A percentile compares a stretch with the other conserved stretches of the same genome.
Conservation (phyloP, 2,113 vertebrate species). For the Uria lomvia region DNA sequence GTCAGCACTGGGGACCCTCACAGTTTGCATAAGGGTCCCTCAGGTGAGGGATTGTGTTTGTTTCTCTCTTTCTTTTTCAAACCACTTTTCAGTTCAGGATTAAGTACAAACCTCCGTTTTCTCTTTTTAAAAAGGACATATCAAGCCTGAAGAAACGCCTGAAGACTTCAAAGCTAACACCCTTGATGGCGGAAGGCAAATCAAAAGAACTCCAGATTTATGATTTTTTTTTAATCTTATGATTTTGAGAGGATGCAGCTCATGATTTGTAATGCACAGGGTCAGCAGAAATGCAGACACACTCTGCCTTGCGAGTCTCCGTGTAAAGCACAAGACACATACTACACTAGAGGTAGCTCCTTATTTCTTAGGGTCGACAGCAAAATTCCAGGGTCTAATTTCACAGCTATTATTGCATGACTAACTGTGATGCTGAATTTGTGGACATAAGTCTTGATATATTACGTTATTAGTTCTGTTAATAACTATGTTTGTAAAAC, state of each 20-base stretch:
- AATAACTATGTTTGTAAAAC: not conserved
- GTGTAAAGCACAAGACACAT: not conserved
- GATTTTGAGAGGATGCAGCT: not conserved
- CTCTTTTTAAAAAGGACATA: not conserved
- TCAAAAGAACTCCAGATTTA: slow-evolving; percentile 7
- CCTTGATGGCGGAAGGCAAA: not conserved
- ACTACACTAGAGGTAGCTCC: not conserved
- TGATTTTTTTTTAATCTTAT: not conserved
- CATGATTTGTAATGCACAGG: not conserved
- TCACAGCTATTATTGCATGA: not conserved
- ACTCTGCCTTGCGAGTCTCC: not conserved
- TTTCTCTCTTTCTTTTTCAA: not conserved
- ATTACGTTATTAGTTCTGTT: not conserved
- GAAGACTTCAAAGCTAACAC: slow-evolving; percentile 7
- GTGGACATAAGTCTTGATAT: not conserved
- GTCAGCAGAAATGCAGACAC: not conserved
- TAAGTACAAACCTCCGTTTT: not conserved
- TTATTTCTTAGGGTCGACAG: not conserved
- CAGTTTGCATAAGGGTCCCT: not conserved
- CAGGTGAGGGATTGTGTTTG: accelerated
- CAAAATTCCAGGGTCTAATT: not conserved
- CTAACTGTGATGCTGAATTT: not conserved
- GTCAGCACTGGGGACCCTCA: not conserved
- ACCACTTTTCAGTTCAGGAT: not conserved
- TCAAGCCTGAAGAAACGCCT: not conserved